Base-by-base conservation (phyloP, 2,888 invertebrate genomes). In the Myopa testacea region DNA sequence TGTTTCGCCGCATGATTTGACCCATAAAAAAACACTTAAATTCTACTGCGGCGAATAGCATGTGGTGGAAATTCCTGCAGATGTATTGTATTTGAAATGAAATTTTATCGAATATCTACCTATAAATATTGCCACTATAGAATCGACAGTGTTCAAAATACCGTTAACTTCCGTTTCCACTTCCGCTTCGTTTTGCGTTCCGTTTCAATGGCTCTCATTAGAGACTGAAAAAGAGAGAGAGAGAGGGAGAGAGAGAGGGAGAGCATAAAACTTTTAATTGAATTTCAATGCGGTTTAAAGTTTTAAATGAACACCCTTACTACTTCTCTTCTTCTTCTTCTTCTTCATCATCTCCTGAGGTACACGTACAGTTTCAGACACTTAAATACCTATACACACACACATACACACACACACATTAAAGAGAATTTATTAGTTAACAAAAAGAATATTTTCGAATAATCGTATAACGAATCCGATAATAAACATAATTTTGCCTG, bases 191-290 rank as follows among this genome's bases (percentile, higher is more conserved):
- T 19, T 10, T 19, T 7, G 4, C 34, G 19, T 26, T 58, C 62
- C 19, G 62, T 62, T 62, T 8, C 8, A 26, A 19, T 58, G 3
- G n/a, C 4, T 58, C 16, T 58, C 16, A 4, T 3, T 6, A 62
- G 62, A 2, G n/a, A 58, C 16, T 55, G 10, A 45, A 3, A 45
- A 8, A 45, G 10, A 45, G 3, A 45, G 45, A 45, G 45, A 3
- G 45, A 45, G 45, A 45, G 45, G 4, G 3, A 45, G 45, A 45
- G 6, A 45, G 45, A 45, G 45, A 45, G 45, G 10, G 14, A 52
- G 19, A 14, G 70, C 55, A 70, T 7, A 58, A 70, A 70, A 70
- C 55, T 70, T 70, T 70, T 70, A 70, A 70, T 70, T 70, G 58
- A 70, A 55, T 58, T 38, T 6, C 26, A 70, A 70, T 70, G 70